Percentiles rank a stretch among this genome's conserved stretches.
Evolutionary conservation across 2,113 vertebrate genomes (phyloP).

Genomic region (Sakesphorus luctuosus): DNA sequence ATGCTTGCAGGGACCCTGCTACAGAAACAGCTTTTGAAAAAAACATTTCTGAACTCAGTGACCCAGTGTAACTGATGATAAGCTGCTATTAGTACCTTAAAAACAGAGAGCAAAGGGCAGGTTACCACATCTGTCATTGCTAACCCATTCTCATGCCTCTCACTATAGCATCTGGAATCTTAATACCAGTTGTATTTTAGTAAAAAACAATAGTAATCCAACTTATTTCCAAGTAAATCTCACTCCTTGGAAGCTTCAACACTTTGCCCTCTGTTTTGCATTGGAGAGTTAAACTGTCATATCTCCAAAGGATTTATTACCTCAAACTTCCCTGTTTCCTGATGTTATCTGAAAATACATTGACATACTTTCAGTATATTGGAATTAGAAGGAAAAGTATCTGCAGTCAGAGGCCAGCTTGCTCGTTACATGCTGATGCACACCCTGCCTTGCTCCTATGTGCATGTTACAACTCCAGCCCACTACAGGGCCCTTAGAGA

Average conservation of each 20-base stretch:
- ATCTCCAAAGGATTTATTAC: background rate
- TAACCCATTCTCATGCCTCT: background rate
- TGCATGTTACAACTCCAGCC: background rate
- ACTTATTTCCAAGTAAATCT: background rate
- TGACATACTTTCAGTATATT: background rate
- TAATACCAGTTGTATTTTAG: background rate
- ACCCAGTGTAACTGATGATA: background rate
- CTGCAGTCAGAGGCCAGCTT: background rate
- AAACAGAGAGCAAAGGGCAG: slow-evolving; percentile 45
- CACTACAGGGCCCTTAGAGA: background rate
- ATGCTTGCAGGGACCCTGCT: background rate
- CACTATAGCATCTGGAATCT: background rate
- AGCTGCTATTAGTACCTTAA: slow-evolving; percentile 1
- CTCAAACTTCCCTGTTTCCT: background rate
- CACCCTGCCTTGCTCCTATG: background rate
- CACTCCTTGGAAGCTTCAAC: background rate
- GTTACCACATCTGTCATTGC: slow-evolving; percentile 23
- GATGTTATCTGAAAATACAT: background rate
- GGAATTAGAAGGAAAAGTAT: background rate
- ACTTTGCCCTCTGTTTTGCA: background rate
- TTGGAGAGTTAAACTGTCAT: background rate
- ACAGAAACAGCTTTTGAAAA: background rate
- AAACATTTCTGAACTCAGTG: background rate
- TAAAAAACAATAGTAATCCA: background rate
- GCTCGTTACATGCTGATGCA: background rate